A percentile compares a stretch with the other conserved stretches of the same genome.
phyloP scores from a whole-genome alignment of 2,113 vertebrate species.

The Nibea albiflora region DNA sequence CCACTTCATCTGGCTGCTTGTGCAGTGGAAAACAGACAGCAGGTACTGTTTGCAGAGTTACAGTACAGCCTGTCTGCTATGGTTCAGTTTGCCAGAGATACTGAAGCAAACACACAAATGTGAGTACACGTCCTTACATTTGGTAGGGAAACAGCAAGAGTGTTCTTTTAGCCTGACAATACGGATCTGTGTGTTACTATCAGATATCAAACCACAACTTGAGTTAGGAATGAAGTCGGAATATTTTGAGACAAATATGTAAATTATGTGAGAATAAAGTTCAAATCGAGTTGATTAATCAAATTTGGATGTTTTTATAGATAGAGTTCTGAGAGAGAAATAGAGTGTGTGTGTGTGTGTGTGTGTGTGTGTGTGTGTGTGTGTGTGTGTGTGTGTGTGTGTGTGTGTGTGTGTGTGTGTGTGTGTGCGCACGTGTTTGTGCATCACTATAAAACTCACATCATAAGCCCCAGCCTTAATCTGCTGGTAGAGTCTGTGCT shows the following conservation, averaged over 20 bases:
- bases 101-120: background rate
- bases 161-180: background rate
- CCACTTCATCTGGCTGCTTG: background rate
- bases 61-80: background rate
- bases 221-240: background rate
- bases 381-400: no score
- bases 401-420: background rate
- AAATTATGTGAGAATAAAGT: background rate
- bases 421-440: background rate
- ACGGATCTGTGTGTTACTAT: background rate
- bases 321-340: no score
- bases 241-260: background rate
- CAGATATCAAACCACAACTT: background rate
- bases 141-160: background rate
- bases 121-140: background rate
- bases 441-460: conserved; percentile 34
- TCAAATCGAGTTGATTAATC: background rate
- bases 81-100: background rate
- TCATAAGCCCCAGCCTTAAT: conserved; percentile 83
- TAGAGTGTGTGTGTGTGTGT: no score
- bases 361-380: no score
- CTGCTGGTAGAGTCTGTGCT: conserved; percentile 82
- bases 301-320: no score
- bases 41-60: background rate
- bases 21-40: background rate